These are phyloP conservation scores for Sinocyclocheilus anophthalmus DNA, from an alignment of 2,113 vertebrate species.

Conservation along the genomic window DNA sequence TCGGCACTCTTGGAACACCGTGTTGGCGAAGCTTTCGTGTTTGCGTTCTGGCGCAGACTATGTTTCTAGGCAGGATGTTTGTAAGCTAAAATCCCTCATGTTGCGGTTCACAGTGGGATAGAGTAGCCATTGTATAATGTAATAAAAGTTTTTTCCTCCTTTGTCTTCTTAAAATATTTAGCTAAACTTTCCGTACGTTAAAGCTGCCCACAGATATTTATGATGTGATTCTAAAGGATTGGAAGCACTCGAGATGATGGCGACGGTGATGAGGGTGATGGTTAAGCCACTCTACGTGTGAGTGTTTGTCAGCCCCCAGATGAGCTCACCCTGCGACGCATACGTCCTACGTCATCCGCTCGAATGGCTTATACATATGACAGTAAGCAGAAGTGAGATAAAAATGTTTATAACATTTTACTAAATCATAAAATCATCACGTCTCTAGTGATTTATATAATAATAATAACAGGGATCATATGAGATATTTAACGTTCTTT, in stretches of 20 bases:
- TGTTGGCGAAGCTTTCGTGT: not conserved
- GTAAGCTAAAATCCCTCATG: not conserved
- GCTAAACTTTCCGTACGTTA: conserved; percentile 19
- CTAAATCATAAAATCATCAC: not conserved
- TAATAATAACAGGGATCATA: not conserved
- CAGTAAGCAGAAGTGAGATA: no score
- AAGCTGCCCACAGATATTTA: conserved; percentile 17
- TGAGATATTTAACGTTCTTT: conserved; percentile 6
- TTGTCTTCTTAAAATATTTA: conserved; percentile 31
- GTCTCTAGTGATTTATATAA: not conserved
- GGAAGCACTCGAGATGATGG: not conserved
- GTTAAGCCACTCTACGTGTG: conserved; percentile 17
- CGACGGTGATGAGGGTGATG: conserved; percentile 24
- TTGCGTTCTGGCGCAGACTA: not conserved
- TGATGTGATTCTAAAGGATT: conserved; percentile 4
- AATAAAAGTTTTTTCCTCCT: conserved; percentile 20
- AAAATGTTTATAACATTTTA: no score
- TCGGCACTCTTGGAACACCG: not conserved
- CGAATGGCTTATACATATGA: no score
- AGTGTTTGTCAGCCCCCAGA: conserved; percentile 40
- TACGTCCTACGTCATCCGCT: no score
- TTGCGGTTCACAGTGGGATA: conserved; percentile 14
- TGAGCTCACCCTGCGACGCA: not conserved
- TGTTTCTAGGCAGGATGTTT: conserved; percentile 9
- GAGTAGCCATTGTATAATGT: conserved; percentile 9